These are phyloP conservation scores for Megathymus violae DNA, from an alignment of 1,140 invertebrate genomes.

Conservation along the genomic window DNA sequence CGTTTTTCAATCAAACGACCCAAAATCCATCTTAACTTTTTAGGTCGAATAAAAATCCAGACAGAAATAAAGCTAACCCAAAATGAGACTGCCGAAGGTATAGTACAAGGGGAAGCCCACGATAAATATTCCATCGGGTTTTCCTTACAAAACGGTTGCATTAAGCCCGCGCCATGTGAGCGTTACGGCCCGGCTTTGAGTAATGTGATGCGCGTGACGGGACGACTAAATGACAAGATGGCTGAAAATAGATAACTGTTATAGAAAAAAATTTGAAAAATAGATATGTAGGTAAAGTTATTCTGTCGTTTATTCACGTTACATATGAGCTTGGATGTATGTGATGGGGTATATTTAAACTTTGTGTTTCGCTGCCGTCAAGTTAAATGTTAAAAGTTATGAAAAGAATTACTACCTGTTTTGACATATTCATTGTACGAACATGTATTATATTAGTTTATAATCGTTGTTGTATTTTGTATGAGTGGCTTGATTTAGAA, in stretches of 20 bases:
- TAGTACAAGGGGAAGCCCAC: constrained; percentile 7
- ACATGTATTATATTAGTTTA: too few relatives aligned
- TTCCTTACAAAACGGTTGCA: constrained; percentile 32
- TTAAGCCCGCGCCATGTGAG: constrained; percentile 18
- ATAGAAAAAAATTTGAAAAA: background rate
- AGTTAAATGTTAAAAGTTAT: too few relatives aligned
- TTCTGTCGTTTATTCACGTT: too few relatives aligned
- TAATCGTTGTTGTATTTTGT: too few relatives aligned
- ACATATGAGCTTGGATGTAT: too few relatives aligned
- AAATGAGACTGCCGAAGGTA: constrained; percentile 9
- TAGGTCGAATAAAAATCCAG: constrained; percentile 5
- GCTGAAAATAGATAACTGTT: constrained; percentile 3
- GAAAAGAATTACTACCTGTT: too few relatives aligned
- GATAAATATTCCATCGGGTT: constrained; percentile 29
- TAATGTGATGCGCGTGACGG: constrained; percentile 27
- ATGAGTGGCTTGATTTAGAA: too few relatives aligned
- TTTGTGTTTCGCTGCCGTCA: too few relatives aligned
- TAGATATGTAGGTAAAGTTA: too few relatives aligned
- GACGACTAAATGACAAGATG: constrained; percentile 18
- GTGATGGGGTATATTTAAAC: too few relatives aligned
- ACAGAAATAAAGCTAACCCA: constrained; percentile 11
- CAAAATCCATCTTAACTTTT: background rate
- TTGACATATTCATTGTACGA: too few relatives aligned
- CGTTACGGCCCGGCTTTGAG: constrained; percentile 18
- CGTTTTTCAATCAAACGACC: background rate